Evolutionary conservation across 2,113 vertebrate species (phyloP).

Genomic region (Tonatia bakeri): DNA sequence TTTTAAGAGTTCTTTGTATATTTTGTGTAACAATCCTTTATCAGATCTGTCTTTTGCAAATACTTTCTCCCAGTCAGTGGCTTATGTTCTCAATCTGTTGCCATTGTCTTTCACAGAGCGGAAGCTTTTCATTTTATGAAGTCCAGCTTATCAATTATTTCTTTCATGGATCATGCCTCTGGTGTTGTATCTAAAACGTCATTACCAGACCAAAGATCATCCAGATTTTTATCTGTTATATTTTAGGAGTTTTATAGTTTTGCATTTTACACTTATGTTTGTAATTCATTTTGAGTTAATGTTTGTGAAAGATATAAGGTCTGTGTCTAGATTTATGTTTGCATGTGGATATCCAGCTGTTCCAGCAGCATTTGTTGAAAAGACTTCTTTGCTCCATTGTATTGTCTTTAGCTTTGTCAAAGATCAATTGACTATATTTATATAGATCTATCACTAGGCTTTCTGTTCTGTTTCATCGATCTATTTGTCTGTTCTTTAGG

Average conservation of each 20-base stretch:
- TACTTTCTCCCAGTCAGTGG: background rate
- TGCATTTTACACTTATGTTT: background rate
- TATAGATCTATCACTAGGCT: background rate
- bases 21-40: background rate
- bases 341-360: background rate
- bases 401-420: background rate
- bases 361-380: background rate
- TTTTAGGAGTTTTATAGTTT: background rate
- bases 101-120: background rate
- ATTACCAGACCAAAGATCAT: background rate
- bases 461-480: background rate
- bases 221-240: background rate
- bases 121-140: background rate
- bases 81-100: background rate
- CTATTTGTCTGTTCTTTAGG: background rate
- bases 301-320: background rate
- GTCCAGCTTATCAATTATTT: background rate
- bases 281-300: background rate
- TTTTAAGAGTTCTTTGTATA: background rate
- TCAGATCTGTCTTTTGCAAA: background rate
- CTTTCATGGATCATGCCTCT: background rate
- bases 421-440: background rate
- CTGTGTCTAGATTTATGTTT: background rate
- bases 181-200: background rate
- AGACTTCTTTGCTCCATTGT: background rate